Conservation (phyloP, 1,140 invertebrate genomes). For the Temnothorax nylanderi region DNA sequence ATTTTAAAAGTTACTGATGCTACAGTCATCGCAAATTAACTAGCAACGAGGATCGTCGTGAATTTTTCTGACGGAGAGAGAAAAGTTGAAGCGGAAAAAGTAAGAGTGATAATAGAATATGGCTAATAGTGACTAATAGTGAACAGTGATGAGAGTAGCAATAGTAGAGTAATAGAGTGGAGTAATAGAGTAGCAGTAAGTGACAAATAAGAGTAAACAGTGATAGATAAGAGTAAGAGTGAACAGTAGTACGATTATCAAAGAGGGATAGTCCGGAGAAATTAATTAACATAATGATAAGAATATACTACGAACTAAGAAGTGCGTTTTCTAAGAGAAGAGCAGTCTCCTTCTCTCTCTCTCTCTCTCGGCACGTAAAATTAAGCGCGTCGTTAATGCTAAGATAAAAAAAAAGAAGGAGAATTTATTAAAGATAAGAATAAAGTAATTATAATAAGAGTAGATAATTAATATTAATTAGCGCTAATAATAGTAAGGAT, state of each 20-base stretch:
- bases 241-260: conserved; percentile 43
- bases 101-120: conserved; percentile 46
- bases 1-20: neutral
- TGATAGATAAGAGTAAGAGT: conserved; percentile 47
- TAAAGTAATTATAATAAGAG: conserved; percentile 55
- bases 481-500: conserved; percentile 62
- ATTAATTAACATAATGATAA: conserved; percentile 2
- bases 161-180: conserved; percentile 12
- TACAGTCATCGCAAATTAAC: neutral
- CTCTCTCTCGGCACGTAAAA: conserved; percentile 31
- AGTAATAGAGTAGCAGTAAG: conserved; percentile 9
- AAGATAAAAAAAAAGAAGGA: conserved; percentile 58
- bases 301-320: neutral
- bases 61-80: conserved; percentile 15
- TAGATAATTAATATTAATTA: conserved; percentile 67
- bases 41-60: conserved; percentile 1
- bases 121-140: conserved; percentile 1
- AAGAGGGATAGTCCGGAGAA: conserved; percentile 6
- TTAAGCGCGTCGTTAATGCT: conserved; percentile 55
- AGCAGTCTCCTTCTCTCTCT: conserved; percentile 11
- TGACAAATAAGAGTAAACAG: neutral
- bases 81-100: conserved; percentile 41
- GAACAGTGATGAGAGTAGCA: conserved; percentile 23
- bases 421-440: conserved; percentile 49
- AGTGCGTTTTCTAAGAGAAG: conserved; percentile 5